Base-by-base conservation (phyloP, 2,888 invertebrate species). In the Xestia c-nigrum region DNA sequence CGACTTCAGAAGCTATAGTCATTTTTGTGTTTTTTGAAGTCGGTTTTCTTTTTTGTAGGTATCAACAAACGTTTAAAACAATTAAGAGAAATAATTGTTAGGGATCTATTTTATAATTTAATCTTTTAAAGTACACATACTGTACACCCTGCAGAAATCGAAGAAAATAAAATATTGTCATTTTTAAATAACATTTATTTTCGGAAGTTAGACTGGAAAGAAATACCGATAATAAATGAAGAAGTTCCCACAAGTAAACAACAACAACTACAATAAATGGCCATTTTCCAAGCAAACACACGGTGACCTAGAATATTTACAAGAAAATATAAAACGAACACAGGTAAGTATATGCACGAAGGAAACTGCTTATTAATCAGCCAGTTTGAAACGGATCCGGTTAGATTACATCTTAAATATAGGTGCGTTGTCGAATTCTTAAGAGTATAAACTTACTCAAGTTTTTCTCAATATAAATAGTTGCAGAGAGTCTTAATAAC, bases 281-380 rank as follows among this genome's bases (percentile, higher is more conserved):
- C 47, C 2, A 55, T 81, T 78, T 81, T 74, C 64, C 81, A 6
- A 64, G 16, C 9, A 5, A 73, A 31, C 31, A n/a, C 10, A 43
- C 12, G 9, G 47, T 38, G 69, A 70, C 80, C 72, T 84, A 80
- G 65, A 69, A 68, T 43, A 79, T 50, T 70, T 43, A 21, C 24
- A 61, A 43, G 72, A 72, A 78, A 84, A 81, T 57, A 61, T 40
- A 43, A 50, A 79, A 65, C 31, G 47, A n/a, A 61, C 43, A 72
- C 43, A 66, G 43, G 43, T 24, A 38, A 64, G 5, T 67, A 52
- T 70, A 63, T 46, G 38, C 21, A 61, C 38, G 52, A 31, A 74
- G 81, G 85, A 85, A 85, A 82, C 81, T 85, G 71, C 74, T 80
- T 85, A 85, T 71, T 85, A 80, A 66, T 67, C 38, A 70, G 61